phyloP scores from a whole-genome alignment of 2,113 vertebrate genomes.

The Oceanodroma tethys region DNA sequence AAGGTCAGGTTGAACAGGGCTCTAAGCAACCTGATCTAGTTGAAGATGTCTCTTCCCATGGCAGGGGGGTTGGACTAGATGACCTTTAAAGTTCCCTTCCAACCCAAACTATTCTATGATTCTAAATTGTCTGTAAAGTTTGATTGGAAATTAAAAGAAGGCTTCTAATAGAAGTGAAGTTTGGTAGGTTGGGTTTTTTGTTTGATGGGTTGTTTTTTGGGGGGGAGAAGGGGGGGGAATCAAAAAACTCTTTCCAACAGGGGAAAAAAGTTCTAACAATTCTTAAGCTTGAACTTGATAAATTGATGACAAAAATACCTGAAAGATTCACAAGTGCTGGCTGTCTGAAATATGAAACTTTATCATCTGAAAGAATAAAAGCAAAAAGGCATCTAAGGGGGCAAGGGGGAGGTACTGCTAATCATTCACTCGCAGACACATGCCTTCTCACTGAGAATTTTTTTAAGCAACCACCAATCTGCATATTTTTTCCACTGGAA shows the following conservation, averaged over 20 bases:
- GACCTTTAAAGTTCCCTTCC: too few species aligned
- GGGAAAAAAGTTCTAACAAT: neutral
- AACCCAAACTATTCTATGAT: too few species aligned
- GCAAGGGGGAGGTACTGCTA: neutral
- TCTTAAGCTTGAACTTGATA: neutral
- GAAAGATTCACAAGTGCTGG: neutral
- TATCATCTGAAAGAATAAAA: neutral
- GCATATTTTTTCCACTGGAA: neutral
- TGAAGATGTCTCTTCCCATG: too few species aligned
- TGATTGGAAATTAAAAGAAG: neutral
- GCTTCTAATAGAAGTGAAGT: neutral
- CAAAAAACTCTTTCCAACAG: neutral
- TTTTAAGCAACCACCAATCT: neutral
- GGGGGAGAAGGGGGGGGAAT: rapidly evolving
- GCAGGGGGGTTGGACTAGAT: too few species aligned
- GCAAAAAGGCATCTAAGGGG: neutral
- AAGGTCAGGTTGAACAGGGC: too few species aligned
- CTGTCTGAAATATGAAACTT: neutral
- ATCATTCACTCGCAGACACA: neutral
- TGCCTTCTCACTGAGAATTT: neutral
- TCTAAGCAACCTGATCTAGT: too few species aligned
- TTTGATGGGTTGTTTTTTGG: neutral
- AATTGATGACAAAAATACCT: neutral
- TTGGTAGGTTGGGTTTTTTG: neutral
- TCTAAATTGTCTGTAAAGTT: neutral